Evolutionary conservation across 1,140 invertebrate genomes (phyloP).

Genomic region (Sarcophaga peregrina): DNA sequence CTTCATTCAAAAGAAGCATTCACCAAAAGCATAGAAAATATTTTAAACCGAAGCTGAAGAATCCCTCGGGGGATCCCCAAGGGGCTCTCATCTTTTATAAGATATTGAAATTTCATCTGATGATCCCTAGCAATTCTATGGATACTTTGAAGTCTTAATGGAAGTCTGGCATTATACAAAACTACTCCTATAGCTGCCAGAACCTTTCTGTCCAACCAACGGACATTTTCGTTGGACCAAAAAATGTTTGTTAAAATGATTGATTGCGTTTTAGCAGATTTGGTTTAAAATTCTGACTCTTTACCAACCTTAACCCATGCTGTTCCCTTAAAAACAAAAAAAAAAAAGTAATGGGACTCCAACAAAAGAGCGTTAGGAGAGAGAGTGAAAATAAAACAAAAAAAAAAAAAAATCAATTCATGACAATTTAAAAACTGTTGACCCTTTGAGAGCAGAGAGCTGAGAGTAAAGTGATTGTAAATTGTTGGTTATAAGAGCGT

Average conservation of each 20-base stretch:
- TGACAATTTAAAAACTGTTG: constrained; percentile 19
- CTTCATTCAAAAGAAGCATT: too few species aligned
- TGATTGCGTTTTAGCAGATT: constrained; percentile 8
- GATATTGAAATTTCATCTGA: too few species aligned
- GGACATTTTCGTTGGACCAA: neutral
- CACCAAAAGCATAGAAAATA: too few species aligned
- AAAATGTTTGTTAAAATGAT: constrained; percentile 23
- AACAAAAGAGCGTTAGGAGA: neutral
- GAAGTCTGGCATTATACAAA: too few species aligned
- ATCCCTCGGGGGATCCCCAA: too few species aligned
- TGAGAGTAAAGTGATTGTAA: neutral
- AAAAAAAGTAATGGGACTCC: neutral
- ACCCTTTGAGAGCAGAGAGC: neutral
- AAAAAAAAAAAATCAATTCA: constrained; percentile 11
- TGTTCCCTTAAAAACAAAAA: neutral
- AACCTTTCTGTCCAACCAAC: too few species aligned
- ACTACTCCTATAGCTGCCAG: too few species aligned
- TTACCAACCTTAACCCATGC: neutral
- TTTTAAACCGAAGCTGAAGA: too few species aligned
- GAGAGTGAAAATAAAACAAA: neutral
- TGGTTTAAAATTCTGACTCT: neutral
- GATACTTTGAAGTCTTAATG: too few species aligned
- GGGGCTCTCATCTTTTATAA: too few species aligned
- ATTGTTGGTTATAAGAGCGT: neutral
- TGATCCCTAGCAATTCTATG: too few species aligned